Evolutionary conservation across 2,113 vertebrate species (phyloP), one percentile per base, ranked within the genome.

Genomic region (Ceyx melanurus): DNA sequence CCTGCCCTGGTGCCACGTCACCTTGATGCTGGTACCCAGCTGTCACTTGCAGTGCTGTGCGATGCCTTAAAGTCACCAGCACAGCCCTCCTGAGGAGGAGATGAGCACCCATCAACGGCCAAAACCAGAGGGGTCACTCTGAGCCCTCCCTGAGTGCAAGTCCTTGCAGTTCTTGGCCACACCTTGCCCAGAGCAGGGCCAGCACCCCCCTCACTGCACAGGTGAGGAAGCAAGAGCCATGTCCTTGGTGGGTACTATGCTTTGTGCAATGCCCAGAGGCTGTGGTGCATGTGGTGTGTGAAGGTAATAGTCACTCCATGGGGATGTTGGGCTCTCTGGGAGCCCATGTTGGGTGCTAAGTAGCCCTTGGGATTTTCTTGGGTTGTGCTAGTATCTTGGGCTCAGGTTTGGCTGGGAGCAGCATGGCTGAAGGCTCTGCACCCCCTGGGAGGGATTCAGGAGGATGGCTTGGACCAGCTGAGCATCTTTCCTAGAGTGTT

Each of bases 241-340:
- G 54, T 33, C 37, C 60, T 43, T 11, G 58, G 45, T 28, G 45
- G 68, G 26, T 11, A 2, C 31, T 4, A 2, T 40, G 26, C 29
- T 61, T n/a, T 57, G 82, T 9, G 61, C 29, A 2, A 6, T 57
- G n/a, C 19, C 22, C 26, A 3, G 29, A 1, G 7, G 22, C 45
- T 0, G 0, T n/a, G 0, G 53, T 18, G 9, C 4, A 1, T 2
- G 17, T 2, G 22, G 13, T 1, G 0, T 13, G 11, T 0, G 0
- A 37, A 42, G 58, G 62, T 13, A 2, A 8, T 0, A 0, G 42
- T 42, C 40, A 26, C 54, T 40, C 62, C 67, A 2, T 1, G 6
- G 40, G 33, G 8, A 5, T 2, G 4, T 17, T 73, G 29, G 48
- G 35, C 5, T 50, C 26, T 6, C 13, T 2, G n/a, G 17, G 26